Base-by-base conservation (phyloP, 2,797 vertebrate species). In the Margarornis squamiger region DNA sequence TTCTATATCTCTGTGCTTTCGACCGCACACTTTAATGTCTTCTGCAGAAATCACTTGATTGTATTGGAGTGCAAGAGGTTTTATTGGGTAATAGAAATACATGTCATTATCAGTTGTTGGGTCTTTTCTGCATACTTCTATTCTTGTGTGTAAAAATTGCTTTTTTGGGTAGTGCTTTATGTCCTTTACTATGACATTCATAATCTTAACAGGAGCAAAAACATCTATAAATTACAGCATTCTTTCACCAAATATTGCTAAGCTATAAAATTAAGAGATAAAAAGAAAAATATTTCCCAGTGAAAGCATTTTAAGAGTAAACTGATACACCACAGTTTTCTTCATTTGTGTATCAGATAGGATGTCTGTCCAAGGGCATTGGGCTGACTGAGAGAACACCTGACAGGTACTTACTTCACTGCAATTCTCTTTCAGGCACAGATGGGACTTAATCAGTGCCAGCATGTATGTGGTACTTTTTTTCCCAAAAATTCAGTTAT, bases 1-100 rank as follows among this genome's bases (percentile, higher is more conserved):
- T 96, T 94, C 97, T 85, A n/a, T 73, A 74, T 94, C 84, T 94
- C 75, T 79, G 52, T 92, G 81, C 71, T 95, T 92, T 90, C 3
- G 3, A 71, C 61, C 85, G 30, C 7, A 1, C 51, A 62, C 14
- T 79, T 92, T 46, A 68, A 46, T 70, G 27, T 55, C 23, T 66
- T 58, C 49, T 72, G 11, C 20, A 77, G 51, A 81, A 32, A 22
- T 63, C 30, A 30, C 45, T 52, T 52, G 51, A 34, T 77, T 75
- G 6, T 78, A 30, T 20, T 75, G 63, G 32, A 81, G 32, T 63
- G 55, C 36, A 38, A 52, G 32, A 38, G 34, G 9, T 51, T 79
- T 49, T 87, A 39, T 5, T 46, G 51, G 8, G 16, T 65, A n/a
- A 30, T 7, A 61, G 49, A 81, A 62, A 52, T 49, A 39, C 1